Evolutionary conservation across 1,140 invertebrate genomes (phyloP), one percentile per base, ranked within the genome.

Genomic region (Stenopsyche tienmushanensis): DNA sequence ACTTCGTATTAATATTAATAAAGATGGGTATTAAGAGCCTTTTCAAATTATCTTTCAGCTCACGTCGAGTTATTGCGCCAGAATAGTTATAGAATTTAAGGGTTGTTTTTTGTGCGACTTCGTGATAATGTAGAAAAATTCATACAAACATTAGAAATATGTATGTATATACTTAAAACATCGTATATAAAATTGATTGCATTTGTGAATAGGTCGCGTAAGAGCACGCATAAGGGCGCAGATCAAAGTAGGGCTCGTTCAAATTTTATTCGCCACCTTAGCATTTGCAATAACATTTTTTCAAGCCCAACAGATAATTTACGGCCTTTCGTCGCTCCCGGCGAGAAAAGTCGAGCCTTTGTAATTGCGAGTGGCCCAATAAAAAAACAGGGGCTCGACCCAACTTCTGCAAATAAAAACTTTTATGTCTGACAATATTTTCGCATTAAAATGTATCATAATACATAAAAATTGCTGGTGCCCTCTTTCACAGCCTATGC

Each of bases 391-490:
- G 23, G 10, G 50, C 24, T 29, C 23, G 17, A 29, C 25, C 17
- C 29, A 17, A 3, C 7, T 47, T 13, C 8, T 9, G 23, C 44
- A 23, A 64, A 64, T 54, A 64, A 64, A 62, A 52, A 41, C 62
- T 53, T 64, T 64, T 52, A 64, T 44, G 62, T 64, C 62, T 39
- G 49, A 26, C 44, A 45, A 53, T 64, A 64, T 54, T 64, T 64
- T 49, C 50, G 42, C 50, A 64, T 64, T 64, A 64, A 64, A 64
- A 54, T 54, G 62, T 64, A 64, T 64, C 62, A 49, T 64, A 64
- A 64, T 54, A 55, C 62, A 29, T 54, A 54, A 54, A 64, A 63
- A 45, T 64, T 55, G 62, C 52, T 50, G 44, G 13, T 25, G 59
- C 13, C n/a, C 59, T 20, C 13, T 24, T 49, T 20, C 25, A 15